Evolutionary conservation across 1,140 invertebrate species (phyloP).

Genomic region (Potamilus streckersoni): DNA sequence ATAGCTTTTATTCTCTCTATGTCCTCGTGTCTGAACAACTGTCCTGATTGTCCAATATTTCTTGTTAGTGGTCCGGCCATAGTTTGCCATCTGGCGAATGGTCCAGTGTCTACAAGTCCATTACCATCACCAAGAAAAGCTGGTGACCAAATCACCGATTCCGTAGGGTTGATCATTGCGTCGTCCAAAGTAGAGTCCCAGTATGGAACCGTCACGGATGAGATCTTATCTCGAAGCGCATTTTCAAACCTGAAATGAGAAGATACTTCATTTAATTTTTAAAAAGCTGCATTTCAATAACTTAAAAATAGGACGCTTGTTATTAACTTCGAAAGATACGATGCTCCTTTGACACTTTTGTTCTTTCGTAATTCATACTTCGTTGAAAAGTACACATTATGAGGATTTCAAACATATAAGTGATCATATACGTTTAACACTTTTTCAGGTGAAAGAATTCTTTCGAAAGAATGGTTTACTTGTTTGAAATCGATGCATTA

Average conservation of each 20-base stretch:
- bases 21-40: slow-evolving; percentile 36
- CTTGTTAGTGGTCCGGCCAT: slow-evolving; percentile 44
- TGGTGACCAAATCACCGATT: slow-evolving; percentile 61
- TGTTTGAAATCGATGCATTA: too few relatives aligned
- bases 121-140: slow-evolving; percentile 65
- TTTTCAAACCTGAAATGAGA: slow-evolving; percentile 50
- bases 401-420: too few relatives aligned
- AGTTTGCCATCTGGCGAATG: slow-evolving; percentile 50
- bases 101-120: slow-evolving; percentile 63
- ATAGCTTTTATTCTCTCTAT: slow-evolving; percentile 34
- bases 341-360: too few relatives aligned
- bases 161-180: slow-evolving; percentile 47
- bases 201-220: slow-evolving; percentile 48
- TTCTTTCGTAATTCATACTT: too few relatives aligned
- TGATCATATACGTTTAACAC: too few relatives aligned
- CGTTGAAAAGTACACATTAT: too few relatives aligned
- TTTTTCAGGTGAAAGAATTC: too few relatives aligned
- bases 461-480: too few relatives aligned
- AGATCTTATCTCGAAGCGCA: slow-evolving; percentile 46
- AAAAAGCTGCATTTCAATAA: too few relatives aligned
- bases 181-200: slow-evolving; percentile 58
- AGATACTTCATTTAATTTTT: too few relatives aligned
- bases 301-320: too few relatives aligned
- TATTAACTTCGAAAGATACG: too few relatives aligned
- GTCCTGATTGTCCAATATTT: slow-evolving; percentile 33